Evolutionary conservation across 2,888 invertebrate species (phyloP).

Genomic region (Bhutanitis thaidina): DNA sequence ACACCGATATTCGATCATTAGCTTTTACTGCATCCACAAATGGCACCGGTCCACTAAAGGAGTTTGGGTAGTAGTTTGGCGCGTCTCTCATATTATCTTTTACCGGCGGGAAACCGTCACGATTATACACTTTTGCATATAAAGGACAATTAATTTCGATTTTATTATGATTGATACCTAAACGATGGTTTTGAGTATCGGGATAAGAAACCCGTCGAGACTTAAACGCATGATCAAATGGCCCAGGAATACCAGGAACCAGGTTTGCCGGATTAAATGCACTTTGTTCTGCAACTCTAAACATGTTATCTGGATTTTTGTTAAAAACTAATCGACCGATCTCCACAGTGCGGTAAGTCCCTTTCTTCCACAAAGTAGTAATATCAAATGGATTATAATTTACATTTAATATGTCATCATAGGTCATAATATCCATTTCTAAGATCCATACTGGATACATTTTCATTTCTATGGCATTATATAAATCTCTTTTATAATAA

Average conservation of each 20-base stretch:
- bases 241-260: constrained; percentile 61
- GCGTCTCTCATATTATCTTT: constrained; percentile 89
- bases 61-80: constrained; percentile 97
- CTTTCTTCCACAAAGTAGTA: constrained; percentile 53
- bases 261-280: constrained; percentile 53
- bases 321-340: constrained; percentile 49
- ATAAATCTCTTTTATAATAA: constrained; percentile 90
- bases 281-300: constrained; percentile 42
- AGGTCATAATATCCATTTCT: constrained; percentile 51
- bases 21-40: constrained; percentile 66
- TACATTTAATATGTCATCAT: constrained; percentile 37
- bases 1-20: constrained; percentile 32
- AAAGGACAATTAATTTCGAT: constrained; percentile 49
- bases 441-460: constrained; percentile 60
- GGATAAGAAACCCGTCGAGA: constrained; percentile 44
- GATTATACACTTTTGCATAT: constrained; percentile 43
- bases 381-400: constrained; percentile 59
- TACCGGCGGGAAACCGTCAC: constrained; percentile 81
- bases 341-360: constrained; percentile 45
- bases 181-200: constrained; percentile 51
- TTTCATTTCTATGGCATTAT: constrained; percentile 89
- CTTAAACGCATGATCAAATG: constrained; percentile 47
- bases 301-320: constrained; percentile 47
- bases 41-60: constrained; percentile 90
- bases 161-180: constrained; percentile 51